A percentile compares a stretch with the other conserved stretches of the same genome.
Conservation (phyloP, 2,888 invertebrate species). For the Schrankia costaestrigalis region DNA sequence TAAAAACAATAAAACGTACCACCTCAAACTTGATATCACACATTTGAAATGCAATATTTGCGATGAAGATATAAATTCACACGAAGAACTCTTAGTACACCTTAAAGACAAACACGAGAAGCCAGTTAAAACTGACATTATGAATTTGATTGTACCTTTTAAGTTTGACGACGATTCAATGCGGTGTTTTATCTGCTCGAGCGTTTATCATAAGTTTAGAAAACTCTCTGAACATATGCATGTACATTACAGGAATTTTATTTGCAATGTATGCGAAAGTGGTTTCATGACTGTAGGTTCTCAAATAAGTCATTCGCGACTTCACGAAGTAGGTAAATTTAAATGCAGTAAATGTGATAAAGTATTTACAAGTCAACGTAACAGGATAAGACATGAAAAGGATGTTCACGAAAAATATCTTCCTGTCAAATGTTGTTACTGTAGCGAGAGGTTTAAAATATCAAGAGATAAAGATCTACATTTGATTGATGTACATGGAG, state of each 20-base stretch:
- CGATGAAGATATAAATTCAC: constrained; percentile 6
- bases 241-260: constrained; percentile 48
- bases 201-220: constrained; percentile 42
- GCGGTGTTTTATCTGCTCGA: constrained; percentile 44
- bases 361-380: constrained; percentile 49
- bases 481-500: constrained; percentile 30
- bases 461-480: constrained; percentile 9
- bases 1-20: neutral
- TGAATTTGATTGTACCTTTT: constrained; percentile 53
- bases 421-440: constrained; percentile 10
- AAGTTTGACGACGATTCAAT: constrained; percentile 43
- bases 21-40: constrained; percentile 32
- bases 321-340: constrained; percentile 34
- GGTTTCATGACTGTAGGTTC: constrained; percentile 9
- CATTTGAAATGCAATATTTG: constrained; percentile 12
- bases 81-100: constrained; percentile 15
- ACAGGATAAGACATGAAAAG: too few relatives aligned
- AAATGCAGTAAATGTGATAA: constrained; percentile 56
- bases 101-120: constrained; percentile 16
- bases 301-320: constrained; percentile 3
- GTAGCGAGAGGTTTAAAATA: constrained; percentile 2
- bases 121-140: constrained; percentile 11
- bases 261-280: constrained; percentile 45
- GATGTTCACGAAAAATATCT: constrained; percentile 47
- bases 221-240: constrained; percentile 49